phyloP scores from a whole-genome alignment of 92 coral and sea anemone genomes.

The Epizoanthus rinbou region DNA sequence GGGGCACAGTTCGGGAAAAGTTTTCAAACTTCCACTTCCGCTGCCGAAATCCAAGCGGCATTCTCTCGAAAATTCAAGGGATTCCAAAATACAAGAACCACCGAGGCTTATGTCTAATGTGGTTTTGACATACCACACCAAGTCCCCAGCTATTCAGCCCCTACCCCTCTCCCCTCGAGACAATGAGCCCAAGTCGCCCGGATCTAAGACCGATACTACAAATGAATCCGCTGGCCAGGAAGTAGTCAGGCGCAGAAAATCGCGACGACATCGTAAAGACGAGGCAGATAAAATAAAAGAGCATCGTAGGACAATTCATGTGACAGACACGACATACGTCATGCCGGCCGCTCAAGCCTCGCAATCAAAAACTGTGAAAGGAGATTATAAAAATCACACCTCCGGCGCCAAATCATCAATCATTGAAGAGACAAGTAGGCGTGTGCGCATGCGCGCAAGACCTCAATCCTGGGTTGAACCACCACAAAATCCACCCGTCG shows the following conservation, averaged over 20 bases:
- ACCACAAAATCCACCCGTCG: background rate
- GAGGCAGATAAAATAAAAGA: slow-evolving; percentile 19
- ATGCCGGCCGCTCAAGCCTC: background rate
- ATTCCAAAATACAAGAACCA: slow-evolving; percentile 20
- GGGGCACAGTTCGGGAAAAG: background rate
- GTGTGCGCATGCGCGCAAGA: slow-evolving; percentile 19
- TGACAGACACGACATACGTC: slow-evolving; percentile 3
- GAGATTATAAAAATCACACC: background rate
- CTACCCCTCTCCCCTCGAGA: slow-evolving; percentile 32
- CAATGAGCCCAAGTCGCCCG: slow-evolving; percentile 14
- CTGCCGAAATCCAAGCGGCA: slow-evolving; percentile 23
- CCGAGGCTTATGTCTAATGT: slow-evolving; percentile 32
- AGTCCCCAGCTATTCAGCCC: slow-evolving; percentile 38
- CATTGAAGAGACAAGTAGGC: slow-evolving; percentile 14
- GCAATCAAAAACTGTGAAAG: background rate
- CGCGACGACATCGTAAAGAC: slow-evolving; percentile 16
- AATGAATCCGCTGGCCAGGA: background rate
- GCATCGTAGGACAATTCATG: slow-evolving; percentile 29
- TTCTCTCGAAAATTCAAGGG: slow-evolving; percentile 28
- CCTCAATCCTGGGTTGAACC: slow-evolving; percentile 41
- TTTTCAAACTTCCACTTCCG: slow-evolving; percentile 34
- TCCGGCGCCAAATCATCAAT: background rate
- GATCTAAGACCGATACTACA: background rate
- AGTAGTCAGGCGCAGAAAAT: slow-evolving; percentile 5
- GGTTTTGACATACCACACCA: slow-evolving; percentile 36